These are phyloP conservation scores for Alectura lathami DNA, from an alignment of 2,113 vertebrate species.

Conservation along the genomic window DNA sequence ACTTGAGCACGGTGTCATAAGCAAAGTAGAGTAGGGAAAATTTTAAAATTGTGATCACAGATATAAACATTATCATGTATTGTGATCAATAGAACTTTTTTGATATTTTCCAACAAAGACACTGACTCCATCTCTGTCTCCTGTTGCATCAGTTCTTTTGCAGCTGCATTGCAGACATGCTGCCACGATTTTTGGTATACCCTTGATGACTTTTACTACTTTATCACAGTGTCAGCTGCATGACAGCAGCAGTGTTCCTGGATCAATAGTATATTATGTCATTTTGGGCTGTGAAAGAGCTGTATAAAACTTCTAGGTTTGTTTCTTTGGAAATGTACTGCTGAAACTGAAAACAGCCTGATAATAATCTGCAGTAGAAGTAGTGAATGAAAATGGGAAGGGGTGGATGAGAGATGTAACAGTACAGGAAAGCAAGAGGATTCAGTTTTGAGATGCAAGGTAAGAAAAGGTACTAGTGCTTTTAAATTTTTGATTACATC, in stretches of 20 bases:
- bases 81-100: fast-evolving
- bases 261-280: neutral
- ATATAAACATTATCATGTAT: fast-evolving
- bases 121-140: neutral
- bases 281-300: neutral
- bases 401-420: neutral
- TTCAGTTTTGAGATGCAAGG: neutral
- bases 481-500: fast-evolving
- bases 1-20: neutral
- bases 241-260: neutral
- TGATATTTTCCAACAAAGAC: neutral
- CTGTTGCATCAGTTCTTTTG: neutral
- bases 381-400: neutral
- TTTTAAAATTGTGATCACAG: neutral
- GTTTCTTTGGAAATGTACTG: neutral
- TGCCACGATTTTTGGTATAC: neutral
- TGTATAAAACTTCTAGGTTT: neutral
- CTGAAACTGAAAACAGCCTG: neutral
- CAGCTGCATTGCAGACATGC: neutral
- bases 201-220: neutral
- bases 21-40: neutral
- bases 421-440: neutral
- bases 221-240: conserved; percentile 14
- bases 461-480: neutral
- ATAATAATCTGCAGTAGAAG: neutral